Evolutionary conservation across 2,797 vertebrate species (phyloP).

Genomic region (Notoglanidium macrostoma): DNA sequence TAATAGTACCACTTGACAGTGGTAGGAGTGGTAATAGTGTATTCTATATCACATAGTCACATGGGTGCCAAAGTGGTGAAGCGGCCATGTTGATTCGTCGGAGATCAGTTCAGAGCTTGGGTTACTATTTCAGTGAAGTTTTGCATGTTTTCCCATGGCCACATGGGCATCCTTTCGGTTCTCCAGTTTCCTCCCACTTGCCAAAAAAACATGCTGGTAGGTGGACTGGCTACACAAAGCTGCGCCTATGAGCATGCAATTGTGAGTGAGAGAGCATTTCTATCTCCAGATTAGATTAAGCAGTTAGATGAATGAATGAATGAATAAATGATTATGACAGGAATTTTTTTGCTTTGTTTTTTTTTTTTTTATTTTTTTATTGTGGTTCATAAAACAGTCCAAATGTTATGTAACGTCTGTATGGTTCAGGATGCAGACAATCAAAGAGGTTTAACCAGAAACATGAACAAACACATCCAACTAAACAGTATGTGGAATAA

Average conservation of each 20-base stretch:
- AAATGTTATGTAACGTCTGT: not conserved
- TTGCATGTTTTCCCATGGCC: not conserved
- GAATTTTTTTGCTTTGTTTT: not conserved
- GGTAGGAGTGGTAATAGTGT: not conserved
- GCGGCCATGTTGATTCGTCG: not conserved
- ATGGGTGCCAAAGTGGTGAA: not conserved
- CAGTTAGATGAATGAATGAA: not conserved
- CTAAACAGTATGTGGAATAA: not conserved
- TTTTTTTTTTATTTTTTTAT: not conserved
- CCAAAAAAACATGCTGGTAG: constrained; percentile 14
- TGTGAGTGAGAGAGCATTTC: not conserved
- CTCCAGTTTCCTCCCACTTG: not conserved
- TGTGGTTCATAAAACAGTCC: not conserved
- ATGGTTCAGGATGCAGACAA: not conserved
- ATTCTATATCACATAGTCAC: not conserved
- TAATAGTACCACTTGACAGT: not conserved
- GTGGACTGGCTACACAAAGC: not conserved
- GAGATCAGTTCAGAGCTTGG: not conserved
- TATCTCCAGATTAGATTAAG: not conserved
- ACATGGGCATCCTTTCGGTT: constrained; percentile 1
- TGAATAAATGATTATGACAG: not conserved
- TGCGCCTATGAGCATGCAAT: not conserved
- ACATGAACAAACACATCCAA: not conserved
- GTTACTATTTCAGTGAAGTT: not conserved
- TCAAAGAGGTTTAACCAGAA: not conserved